Conservation (phyloP, 1,140 invertebrate genomes). For the Eriocheir sinensis region DNA sequence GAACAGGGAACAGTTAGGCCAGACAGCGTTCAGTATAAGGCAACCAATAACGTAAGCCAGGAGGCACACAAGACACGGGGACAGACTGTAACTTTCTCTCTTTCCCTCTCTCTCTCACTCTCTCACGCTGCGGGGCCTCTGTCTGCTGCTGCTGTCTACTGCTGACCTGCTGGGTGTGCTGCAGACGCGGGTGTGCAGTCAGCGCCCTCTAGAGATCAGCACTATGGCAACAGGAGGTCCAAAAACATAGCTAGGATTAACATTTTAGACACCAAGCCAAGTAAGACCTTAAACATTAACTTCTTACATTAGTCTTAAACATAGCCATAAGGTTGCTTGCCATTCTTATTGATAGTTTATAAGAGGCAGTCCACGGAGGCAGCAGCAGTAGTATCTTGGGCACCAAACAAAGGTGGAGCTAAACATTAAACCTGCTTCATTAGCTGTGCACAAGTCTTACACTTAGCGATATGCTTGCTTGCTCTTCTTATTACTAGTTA, state of each 20-base stretch:
- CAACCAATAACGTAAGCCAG: neutral
- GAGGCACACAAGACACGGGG: neutral
- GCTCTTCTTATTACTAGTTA: too few species aligned
- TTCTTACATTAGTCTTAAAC: neutral
- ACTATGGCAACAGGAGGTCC: constrained; percentile 52
- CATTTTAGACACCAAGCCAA: constrained; percentile 47
- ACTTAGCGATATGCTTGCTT: too few species aligned
- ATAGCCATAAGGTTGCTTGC: too few species aligned
- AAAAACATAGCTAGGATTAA: constrained; percentile 64
- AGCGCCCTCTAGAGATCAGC: constrained; percentile 52
- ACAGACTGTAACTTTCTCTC: constrained; percentile 6
- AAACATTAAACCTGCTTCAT: too few species aligned
- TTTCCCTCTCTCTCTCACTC: constrained; percentile 34
- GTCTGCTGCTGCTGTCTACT: neutral
- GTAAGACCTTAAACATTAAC: constrained; percentile 20
- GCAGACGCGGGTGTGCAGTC: constrained; percentile 40
- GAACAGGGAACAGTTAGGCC: too few species aligned
- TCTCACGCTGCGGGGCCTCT: neutral
- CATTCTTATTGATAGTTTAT: too few species aligned
- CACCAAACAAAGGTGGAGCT: too few species aligned
- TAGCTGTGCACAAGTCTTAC: too few species aligned
- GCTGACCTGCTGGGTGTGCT: neutral
- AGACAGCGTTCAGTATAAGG: neutral
- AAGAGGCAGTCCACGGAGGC: too few species aligned
- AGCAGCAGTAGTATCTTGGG: too few species aligned